Evolutionary conservation across 2,888 invertebrate genomes (phyloP).

Genomic region (Cryptus armator): DNA sequence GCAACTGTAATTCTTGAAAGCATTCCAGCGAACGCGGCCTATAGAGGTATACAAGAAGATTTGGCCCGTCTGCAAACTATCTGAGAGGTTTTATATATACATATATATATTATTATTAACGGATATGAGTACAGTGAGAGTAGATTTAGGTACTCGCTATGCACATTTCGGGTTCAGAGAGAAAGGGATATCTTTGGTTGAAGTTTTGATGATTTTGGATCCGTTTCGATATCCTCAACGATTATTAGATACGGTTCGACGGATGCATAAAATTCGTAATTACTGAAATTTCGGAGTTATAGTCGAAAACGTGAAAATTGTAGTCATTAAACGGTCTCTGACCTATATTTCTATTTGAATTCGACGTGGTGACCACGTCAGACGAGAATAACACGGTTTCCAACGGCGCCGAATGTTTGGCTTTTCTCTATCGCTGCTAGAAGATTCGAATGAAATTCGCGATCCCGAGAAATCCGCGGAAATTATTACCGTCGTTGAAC

Average conservation of each 20-base stretch:
- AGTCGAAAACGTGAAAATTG: slow-evolving; percentile 26
- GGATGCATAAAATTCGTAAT: slow-evolving; percentile 9
- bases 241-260: background rate
- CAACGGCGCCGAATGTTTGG: slow-evolving; percentile 52
- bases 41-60: slow-evolving; percentile 20
- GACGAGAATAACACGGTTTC: slow-evolving; percentile 78
- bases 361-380: slow-evolving; percentile 71
- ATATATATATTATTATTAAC: background rate
- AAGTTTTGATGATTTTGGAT: too few species aligned
- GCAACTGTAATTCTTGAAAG: slow-evolving; percentile 67
- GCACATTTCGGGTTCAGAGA: background rate
- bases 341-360: slow-evolving; percentile 78
- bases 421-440: slow-evolving; percentile 42
- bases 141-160: background rate
- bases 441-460: slow-evolving; percentile 24
- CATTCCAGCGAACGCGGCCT: slow-evolving; percentile 59
- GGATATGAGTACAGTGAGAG: background rate
- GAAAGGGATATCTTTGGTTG: background rate
- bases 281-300: slow-evolving; percentile 17
- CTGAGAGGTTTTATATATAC: background rate
- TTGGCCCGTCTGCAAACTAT: slow-evolving; percentile 15
- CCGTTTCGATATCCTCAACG: too few species aligned
- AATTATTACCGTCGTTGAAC: background rate
- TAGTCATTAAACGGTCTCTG: slow-evolving; percentile 70
- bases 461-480: slow-evolving; percentile 8